Evolutionary conservation across 2,113 vertebrate genomes (phyloP), one percentile per base, ranked within the genome.

Genomic region (Syrmaticus mikado): DNA sequence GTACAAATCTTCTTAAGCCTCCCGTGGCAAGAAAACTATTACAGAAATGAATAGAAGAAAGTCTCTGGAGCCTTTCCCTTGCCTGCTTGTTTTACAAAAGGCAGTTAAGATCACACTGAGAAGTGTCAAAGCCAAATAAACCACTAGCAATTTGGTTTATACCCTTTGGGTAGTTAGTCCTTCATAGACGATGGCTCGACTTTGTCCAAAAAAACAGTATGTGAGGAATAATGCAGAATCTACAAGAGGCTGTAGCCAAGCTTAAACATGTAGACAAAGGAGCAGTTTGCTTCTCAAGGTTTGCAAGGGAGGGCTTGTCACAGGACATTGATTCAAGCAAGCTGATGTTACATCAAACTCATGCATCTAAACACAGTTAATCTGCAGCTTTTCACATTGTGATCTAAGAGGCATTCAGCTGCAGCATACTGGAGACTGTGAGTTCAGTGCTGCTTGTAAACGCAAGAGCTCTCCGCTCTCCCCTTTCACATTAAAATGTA

Each of bases 1-100:
- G 88, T 95, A 97, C 96, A 98, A 97, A 97, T 98, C 97, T 97
- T 97, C 96, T 97, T 92, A 97, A 97, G 92, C 95, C 97, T 98
- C 97, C 95, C 2, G 96, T 97, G 97, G 96, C 93, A 98, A 96
- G 96, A 95, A 98, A 97, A 97, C 97, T 98, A 97, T 97, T 97
- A 98, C 50, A 97, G 88, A 97, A 97, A 98, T 96, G 97, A 98
- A 98, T 93, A 96, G 96, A 94, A 97, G 89, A 88, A 90, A 94
- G 91, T 97, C 97, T 98, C 97, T 92, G 96, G 91, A 98, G 98
- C 82, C 90, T 95, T 96, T 72, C 46, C 68, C 71, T 92, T 97
- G 90, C 92, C 92, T 96, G 94, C 95, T 97, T 98, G 90, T 97
- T 97, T 98, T 97, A 96, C 84, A 95, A 97, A 97, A 97, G 94